These are phyloP conservation scores for Colistium nudipinnis DNA, from an alignment of 2,113 vertebrate genomes.

Conservation along the genomic window DNA sequence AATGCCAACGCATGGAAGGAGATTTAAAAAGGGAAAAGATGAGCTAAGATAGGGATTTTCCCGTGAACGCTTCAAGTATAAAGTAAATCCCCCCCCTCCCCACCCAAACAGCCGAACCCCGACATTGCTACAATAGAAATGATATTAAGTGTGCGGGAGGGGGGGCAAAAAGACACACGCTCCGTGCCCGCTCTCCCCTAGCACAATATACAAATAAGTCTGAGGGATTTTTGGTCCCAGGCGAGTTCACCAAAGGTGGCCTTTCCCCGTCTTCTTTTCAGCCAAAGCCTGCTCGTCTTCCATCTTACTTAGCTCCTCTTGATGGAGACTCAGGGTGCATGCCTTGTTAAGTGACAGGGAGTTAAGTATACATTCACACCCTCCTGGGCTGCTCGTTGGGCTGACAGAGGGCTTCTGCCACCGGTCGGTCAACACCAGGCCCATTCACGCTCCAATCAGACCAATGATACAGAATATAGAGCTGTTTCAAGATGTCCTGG, in stretches of 20 bases:
- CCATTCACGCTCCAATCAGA: constrained; percentile 73
- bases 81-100: constrained; percentile 78
- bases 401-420: constrained; percentile 77
- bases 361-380: constrained; percentile 84
- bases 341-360: constrained; percentile 82
- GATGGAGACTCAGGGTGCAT: constrained; percentile 79
- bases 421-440: constrained; percentile 72
- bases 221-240: constrained; percentile 68
- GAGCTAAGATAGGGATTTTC: constrained; percentile 76
- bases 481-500: constrained; percentile 50
- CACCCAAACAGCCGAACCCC: constrained; percentile 61
- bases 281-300: constrained; percentile 77
- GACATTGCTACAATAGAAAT: constrained; percentile 74
- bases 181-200: constrained; percentile 65
- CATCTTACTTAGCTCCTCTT: constrained; percentile 82
- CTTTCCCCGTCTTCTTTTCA: constrained; percentile 76
- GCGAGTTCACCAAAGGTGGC: constrained; percentile 80
- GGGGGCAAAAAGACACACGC: constrained; percentile 62
- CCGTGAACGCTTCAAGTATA: constrained; percentile 69
- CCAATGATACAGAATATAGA: constrained; percentile 71
- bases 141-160: constrained; percentile 70
- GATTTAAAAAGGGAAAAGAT: constrained; percentile 77
- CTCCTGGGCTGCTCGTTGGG: constrained; percentile 77
- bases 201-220: constrained; percentile 78
- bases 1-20: constrained; percentile 66